Percentiles rank a stretch among this genome's conserved stretches.
Evolutionary conservation across 2,113 vertebrate genomes (phyloP).

Genomic region (cat (Felis catus)): DNA sequence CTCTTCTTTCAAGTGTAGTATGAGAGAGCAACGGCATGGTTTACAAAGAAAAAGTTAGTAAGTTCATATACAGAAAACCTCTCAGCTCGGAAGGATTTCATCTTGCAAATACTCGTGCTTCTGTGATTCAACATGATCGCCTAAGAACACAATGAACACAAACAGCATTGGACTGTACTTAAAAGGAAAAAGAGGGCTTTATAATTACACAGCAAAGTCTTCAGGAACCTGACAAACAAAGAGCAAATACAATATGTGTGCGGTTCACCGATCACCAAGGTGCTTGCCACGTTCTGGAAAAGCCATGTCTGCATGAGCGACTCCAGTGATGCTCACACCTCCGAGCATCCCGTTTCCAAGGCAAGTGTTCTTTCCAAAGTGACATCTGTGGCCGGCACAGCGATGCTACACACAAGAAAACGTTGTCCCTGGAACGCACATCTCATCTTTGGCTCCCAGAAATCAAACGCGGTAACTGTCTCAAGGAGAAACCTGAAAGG

Average conservation of each 20-base stretch:
- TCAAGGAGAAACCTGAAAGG: not conserved
- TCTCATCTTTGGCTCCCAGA: not conserved
- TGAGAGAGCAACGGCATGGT: not conserved
- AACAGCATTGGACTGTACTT: not conserved
- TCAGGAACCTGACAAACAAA: not conserved
- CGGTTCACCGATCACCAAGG: not conserved
- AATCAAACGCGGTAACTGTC: not conserved
- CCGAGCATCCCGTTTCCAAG: not conserved
- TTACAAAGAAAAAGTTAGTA: not conserved
- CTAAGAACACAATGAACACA: not conserved
- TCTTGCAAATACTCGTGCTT: not conserved
- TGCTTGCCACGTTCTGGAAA: not conserved
- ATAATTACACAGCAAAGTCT: not conserved
- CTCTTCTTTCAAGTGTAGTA: not conserved
- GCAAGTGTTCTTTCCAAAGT: not conserved
- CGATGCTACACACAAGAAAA: not conserved
- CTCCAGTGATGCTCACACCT: not conserved
- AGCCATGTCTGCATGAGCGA: fast-evolving
- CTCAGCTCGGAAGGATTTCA: not conserved
- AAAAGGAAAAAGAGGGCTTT: not conserved
- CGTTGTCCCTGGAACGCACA: not conserved
- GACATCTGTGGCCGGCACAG: not conserved
- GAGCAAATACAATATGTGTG: not conserved
- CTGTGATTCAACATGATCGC: not conserved
- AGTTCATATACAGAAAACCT: not conserved